Evolutionary conservation across 2,888 invertebrate species (phyloP), one percentile per base, ranked within the genome.

Genomic region (Andrena fulva): DNA sequence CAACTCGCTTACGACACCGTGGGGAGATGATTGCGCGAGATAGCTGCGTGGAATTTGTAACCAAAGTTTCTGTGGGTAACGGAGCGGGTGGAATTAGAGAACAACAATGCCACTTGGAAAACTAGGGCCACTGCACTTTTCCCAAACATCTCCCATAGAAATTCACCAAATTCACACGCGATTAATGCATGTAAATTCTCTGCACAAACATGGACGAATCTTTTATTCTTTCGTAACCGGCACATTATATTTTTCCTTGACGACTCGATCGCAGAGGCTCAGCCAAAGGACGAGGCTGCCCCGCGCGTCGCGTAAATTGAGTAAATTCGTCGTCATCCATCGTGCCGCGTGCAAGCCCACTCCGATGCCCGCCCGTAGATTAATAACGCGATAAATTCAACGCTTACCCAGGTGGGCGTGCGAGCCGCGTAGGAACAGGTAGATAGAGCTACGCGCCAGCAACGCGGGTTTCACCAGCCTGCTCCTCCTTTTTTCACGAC

Each of bases 331-430:
- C 77, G 78, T 62, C 80, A 70, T 86, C 64, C 54, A 54, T 74
- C 77, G 64, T 24, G 10, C 74, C 50, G 35, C 54, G 75, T 62
- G 42, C 35, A 67, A 35, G 50, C 74, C 52, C 29, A 33, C 70
- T 68, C 63, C 69, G 69, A 64, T 76, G 76, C 72, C 16, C 56
- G 64, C 63, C 42, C 63, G 77, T 50, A 88, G 87, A 90, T 91
- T 90, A 91, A 89, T 91, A 90, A 91, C 87, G 85, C 87, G 87
- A 91, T 91, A 90, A 91, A 91, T 91, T 91, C 85, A 85, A 86
- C 88, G 85, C 85, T 87, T 80, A 74, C 60, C 64, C 75, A 86
- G 78, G 80, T 87, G 82, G 82, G 80, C 75, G 82, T 87, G 78
- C 75, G 62, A 64, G 73, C 54, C 42, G 63, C 66, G 63, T 79